These are phyloP conservation scores for Potamarius usumacintae DNA, from an alignment of 2,113 vertebrate genomes.

Conservation along the genomic window DNA sequence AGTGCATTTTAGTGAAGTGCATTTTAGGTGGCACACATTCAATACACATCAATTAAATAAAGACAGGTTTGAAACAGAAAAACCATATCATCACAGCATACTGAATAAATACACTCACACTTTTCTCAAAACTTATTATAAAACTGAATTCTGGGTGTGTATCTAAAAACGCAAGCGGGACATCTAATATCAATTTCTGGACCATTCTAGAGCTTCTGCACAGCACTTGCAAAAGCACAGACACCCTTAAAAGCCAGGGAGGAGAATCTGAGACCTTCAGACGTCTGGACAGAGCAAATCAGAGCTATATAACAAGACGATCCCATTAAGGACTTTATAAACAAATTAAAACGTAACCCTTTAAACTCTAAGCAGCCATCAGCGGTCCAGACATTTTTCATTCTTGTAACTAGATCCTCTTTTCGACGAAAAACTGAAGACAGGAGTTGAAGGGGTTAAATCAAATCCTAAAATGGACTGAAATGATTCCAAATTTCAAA, in stretches of 20 bases:
- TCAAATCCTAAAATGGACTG: background rate
- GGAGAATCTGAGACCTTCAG: conserved; percentile 22
- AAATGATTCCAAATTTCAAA: background rate
- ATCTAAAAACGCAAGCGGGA: background rate
- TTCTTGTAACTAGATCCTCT: conserved; percentile 19
- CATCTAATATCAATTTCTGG: conserved; percentile 9
- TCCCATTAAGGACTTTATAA: conserved; percentile 25
- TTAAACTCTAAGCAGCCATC: conserved; percentile 15
- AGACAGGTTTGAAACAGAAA: background rate
- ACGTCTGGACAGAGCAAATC: conserved; percentile 31
- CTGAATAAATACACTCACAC: background rate
- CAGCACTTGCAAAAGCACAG: conserved; percentile 13
- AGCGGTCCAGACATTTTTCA: conserved; percentile 27
- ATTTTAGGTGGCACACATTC: no score
- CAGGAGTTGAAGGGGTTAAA: conserved; percentile 17
- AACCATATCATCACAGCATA: background rate
- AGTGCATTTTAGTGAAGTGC: background rate
- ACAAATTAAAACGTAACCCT: conserved; percentile 28
- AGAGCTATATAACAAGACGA: conserved; percentile 34
- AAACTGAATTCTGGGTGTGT: background rate
- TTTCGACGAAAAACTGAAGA: background rate
- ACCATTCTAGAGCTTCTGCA: background rate
- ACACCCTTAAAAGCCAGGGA: conserved; percentile 27
- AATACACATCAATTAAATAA: background rate
- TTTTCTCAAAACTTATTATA: background rate